Evolutionary conservation across 35 echinoderm and acorn worm genomes (phyloP), one percentile per base, ranked within the genome.

Genomic region (Patiria miniata): DNA sequence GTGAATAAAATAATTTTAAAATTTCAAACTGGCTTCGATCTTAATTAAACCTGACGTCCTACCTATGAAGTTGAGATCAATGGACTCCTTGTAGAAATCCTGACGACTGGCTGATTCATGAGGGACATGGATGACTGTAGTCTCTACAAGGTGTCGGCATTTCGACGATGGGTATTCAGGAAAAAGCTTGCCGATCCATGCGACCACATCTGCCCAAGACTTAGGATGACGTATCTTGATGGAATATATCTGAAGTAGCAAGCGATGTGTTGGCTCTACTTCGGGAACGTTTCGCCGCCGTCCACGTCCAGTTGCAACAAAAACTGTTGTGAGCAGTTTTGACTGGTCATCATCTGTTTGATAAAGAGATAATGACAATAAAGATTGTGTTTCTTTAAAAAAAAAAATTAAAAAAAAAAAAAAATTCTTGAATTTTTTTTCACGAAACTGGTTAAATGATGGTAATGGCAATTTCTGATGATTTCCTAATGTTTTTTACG

Each of bases 21-120:
- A n/a, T n/a, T n/a, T n/a, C n/a, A n/a, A n/a, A n/a, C n/a, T n/a
- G 61, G 34, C 22, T 69, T 29, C 61, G 17, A n/a, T n/a, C 17
- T 69, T 69, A 17, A 69, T 69, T 8, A 29, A 69, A n/a, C n/a
- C n/a, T n/a, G n/a, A n/a, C n/a, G n/a, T n/a, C 37, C 1, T 79
- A 79, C 78, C 78, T 79, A 79, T 79, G 78, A 79, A 79, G 42
- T 79, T 51, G 42, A 79, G 78, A 79, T 79, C 32, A 37, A 79
- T 17, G 1, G 37, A 0, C 37, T 79, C 26, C 19, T 37, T 38
- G 9, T 40, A 51, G 42, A 79, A 79, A 37, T 39, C 37, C 1
- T 39, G 78, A 8, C 42, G 78, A 39, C 37, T 37, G n/a, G 37
- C 7, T 79, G 78, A 2, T 19, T 39, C 26, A 79, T 36, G 78